phyloP scores from a whole-genome alignment of 1,140 invertebrate genomes.

The Myzus persicae region DNA sequence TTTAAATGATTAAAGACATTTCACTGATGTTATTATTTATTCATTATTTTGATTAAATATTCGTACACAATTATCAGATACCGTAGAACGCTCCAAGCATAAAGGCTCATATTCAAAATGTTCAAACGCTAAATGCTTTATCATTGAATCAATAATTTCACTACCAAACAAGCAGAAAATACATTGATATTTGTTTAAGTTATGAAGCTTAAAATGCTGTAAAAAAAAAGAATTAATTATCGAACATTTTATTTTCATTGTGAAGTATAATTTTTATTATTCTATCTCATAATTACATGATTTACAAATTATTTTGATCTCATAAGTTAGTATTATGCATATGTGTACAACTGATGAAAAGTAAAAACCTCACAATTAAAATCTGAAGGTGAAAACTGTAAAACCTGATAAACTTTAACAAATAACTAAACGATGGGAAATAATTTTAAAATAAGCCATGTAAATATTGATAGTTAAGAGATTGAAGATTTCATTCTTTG shows the following conservation, averaged over 20 bases:
- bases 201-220: slow-evolving; percentile 44
- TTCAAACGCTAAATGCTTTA: slow-evolving; percentile 30
- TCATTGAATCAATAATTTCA: slow-evolving; percentile 30
- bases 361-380: not conserved
- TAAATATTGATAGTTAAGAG: slow-evolving; percentile 1
- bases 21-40: not conserved
- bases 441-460: not conserved
- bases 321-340: not conserved
- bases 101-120: slow-evolving; percentile 52
- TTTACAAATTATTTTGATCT: not conserved
- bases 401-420: not conserved
- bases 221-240: slow-evolving; percentile 28
- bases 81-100: slow-evolving; percentile 36
- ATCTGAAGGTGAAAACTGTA: not conserved
- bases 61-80: not conserved
- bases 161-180: slow-evolving; percentile 38
- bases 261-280: not conserved
- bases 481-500: not conserved
- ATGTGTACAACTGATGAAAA: no score
- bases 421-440: not conserved
- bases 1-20: not conserved
- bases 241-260: not conserved
- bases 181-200: slow-evolving; percentile 40
- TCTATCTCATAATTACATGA: not conserved
- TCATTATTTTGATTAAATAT: not conserved